phyloP scores from a whole-genome alignment of 2,888 invertebrate genomes.

The Xestoiulus laeticollis region DNA sequence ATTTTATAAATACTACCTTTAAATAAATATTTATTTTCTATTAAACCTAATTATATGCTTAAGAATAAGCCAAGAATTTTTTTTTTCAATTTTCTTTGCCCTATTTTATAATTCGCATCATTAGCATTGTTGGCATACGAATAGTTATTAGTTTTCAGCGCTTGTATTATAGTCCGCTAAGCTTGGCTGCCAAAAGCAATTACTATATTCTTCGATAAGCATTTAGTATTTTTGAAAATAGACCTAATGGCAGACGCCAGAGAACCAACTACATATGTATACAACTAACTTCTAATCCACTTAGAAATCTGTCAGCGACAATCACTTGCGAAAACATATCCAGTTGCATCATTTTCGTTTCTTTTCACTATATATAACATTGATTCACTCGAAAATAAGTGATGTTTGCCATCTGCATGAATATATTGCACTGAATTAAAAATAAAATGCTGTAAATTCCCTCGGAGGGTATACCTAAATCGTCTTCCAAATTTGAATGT shows the following conservation, averaged over 20 bases:
- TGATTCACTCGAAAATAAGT: not conserved
- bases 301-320: slow-evolving; percentile 15
- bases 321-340: slow-evolving; percentile 2
- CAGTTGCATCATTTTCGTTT: not conserved
- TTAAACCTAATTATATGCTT: not conserved
- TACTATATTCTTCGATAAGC: not conserved
- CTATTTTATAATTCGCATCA: not conserved
- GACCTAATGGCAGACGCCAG: not conserved
- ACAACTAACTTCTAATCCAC: not conserved
- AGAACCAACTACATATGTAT: not conserved
- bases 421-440: not conserved
- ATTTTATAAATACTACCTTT: not conserved
- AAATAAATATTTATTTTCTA: slow-evolving; percentile 26
- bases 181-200: not conserved
- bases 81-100: not conserved
- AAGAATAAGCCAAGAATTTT: not conserved
- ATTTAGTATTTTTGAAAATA: slow-evolving; percentile 9
- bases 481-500: no score
- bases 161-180: not conserved
- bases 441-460: no score
- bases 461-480: no score
- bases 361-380: slow-evolving; percentile 26
- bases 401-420: not conserved
- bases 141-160: not conserved
- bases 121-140: not conserved